These are phyloP conservation scores for Chalcis sispes DNA, from an alignment of 2,888 invertebrate species.

Conservation along the genomic window DNA sequence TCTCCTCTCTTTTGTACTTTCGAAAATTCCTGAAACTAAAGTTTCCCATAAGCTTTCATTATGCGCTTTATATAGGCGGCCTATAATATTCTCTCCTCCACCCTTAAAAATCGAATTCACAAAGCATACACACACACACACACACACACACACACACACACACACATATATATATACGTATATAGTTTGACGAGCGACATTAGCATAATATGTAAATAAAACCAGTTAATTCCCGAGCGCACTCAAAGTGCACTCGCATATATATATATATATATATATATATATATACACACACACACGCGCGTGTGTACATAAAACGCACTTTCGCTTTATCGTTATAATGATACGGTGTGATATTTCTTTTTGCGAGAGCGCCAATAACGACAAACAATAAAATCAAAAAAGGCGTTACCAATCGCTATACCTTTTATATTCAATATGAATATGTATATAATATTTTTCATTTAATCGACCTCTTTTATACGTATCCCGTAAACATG, in stretches of 20 bases:
- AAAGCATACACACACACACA: background rate
- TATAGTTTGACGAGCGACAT: constrained; percentile 47
- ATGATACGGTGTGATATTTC: constrained; percentile 32
- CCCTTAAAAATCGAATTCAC: background rate
- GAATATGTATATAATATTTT: constrained; percentile 49
- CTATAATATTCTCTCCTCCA: constrained; percentile 18
- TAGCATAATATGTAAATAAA: constrained; percentile 56
- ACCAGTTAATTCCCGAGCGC: constrained; percentile 49
- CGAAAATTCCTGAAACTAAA: constrained; percentile 48
- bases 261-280: no score
- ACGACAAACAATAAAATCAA: constrained; percentile 24
- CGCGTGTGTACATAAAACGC: background rate
- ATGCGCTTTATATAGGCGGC: constrained; percentile 37
- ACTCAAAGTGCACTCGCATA: background rate
- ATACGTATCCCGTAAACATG: background rate
- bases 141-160: background rate
- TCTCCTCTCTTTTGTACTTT: constrained; percentile 39
- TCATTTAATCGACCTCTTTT: constrained; percentile 18
- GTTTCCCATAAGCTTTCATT: constrained; percentile 54
- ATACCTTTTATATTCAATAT: constrained; percentile 24
- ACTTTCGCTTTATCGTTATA: constrained; percentile 46
- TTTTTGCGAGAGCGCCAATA: constrained; percentile 17
- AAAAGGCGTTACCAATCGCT: constrained; percentile 7
- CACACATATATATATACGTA: background rate
- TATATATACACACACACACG: no score